Evolutionary conservation across 2,113 vertebrate species (phyloP), one percentile per base, ranked within the genome.

Genomic region (Eulacestoma nigropectus): DNA sequence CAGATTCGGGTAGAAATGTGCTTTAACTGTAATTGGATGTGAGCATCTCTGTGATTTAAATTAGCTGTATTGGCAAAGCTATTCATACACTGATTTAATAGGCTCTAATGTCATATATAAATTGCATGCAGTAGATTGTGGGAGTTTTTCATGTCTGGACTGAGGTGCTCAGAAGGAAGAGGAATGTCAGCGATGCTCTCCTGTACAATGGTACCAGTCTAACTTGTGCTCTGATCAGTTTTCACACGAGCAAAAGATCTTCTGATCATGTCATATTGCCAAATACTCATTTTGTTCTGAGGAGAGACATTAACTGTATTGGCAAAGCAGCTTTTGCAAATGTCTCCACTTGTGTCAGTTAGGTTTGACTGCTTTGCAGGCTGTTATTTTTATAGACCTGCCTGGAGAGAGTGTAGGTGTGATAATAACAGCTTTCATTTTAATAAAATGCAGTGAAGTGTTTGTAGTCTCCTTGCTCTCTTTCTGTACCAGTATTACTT

Each of bases 391-490:
- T 93, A 87, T 86, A 90, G 81, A 90, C 84, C 80, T 93, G 83
- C 82, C 89, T 89, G 73, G 50, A 52, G 57, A 67, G 62, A 39
- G 68, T 60, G 89, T 89, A 85, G 95, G 82, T 95, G 89, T 78
- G 88, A 64, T 91, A 87, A 97, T 70, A 91, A 63, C 87, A 95
- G 81, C 89, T 93, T 95, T 94, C 74, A 56, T 89, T 95, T 96
- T 85, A 10, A 13, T 85, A 80, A 74, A 56, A 83, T 59, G 33
- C 37, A 89, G 74, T 89, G 69, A 83, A 93, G 70, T 83, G 75
- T 95, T 96, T 97, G 84, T 57, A 82, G 65, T 87, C 53, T 95
- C 32, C 57, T 87, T 53, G 32, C 33, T 94, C 42, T 46, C 56
- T 82, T 89, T 46, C 46, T 49, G n/a, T 56, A 20, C 35, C 47